Evolutionary conservation across 2,888 invertebrate genomes (phyloP), one percentile per base, ranked within the genome.

Genomic region (Alentia gelatinosa): DNA sequence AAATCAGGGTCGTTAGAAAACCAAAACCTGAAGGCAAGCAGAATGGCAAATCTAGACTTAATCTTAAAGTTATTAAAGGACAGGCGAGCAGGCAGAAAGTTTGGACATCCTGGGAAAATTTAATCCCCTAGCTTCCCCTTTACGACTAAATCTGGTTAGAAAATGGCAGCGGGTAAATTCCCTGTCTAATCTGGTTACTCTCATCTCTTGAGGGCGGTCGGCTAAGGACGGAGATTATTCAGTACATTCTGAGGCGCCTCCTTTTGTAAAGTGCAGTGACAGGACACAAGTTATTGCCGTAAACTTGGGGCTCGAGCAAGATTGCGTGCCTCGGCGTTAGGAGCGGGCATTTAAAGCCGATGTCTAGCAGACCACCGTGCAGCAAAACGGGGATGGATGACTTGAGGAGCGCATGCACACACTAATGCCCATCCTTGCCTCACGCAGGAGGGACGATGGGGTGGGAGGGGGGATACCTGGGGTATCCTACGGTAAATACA

Each of bases 341-440:
- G 68, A 30, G 68, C 26, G 33, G 68, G 68, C 68, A 30, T 68
- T 68, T 68, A 12, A 30, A 30, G 68, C 56, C 23, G 56, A n/a
- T n/a, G 56, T 56, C 56, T 56, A n/a, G 56, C n/a, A n/a, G n/a
- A n/a, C 56, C 56, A 56, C 1, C 30, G 12, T 68, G 68, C 68
- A 30, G 33, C 30, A 30, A n/a, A 30, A 68, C 7, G n/a, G 83
- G 26, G n/a, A 39, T 40, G 30, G 83, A 83, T 83, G 35, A 26
- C 40, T 83, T 4, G 35, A 23, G 37, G 83, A 83, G 15, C 37
- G 37, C n/a, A n/a, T 23, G 19, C 83, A 83, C 39, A 83, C 83
- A 83, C 83, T 37, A 83, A 83, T 83, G 83, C 30, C 39, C 83
- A 83, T 83, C 83, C 37, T n/a, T 23, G n/a, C 56, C 56, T n/a